Evolutionary conservation across 2,113 vertebrate genomes (phyloP), one percentile per base, ranked within the genome.

Genomic region (Cynoglossus semilaevis): DNA sequence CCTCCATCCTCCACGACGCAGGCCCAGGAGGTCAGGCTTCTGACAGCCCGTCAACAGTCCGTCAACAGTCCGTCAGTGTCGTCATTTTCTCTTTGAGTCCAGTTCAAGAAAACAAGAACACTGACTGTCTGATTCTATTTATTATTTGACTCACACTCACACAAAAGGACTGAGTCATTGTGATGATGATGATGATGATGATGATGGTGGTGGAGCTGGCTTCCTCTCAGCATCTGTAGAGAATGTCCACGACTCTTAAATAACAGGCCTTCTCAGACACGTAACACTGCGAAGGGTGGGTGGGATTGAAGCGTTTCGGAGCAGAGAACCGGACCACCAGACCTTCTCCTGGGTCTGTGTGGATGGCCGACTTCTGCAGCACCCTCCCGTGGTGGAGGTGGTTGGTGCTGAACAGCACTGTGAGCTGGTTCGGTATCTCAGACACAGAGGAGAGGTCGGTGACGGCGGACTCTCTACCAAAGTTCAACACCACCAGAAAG

Each of bases 221-320:
- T 37, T 63, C 35, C 81, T 57, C 14, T 87, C 85, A 95, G 71
- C 88, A 92, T 53, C 46, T 63, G 0, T 95, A 92, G 22, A 99
- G 87, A 56, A 99, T 84, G 81, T 88, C 75, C 0, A 99, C 12
- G 9, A 17, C 76, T 2, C 78, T 87, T 41, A 94, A 81, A 58
- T 96, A 99, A 79, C 97, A 99, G 29, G 94, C 95, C 65, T 90
- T 95, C 75, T 91, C 92, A 45, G 96, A 92, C 59, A 98, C 60
- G 47, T 91, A 98, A 73, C 97, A 99, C 15, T 85, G 86, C 43
- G 85, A 83, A 11, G 61, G 57, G 42, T 89, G 78, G 66, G 63
- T 86, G 0, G 36, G 69, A 63, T 97, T 89, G 62, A 94, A 86
- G 11, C 80, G 88, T 12, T 76, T 72, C 58, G 40, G 12, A 41